A percentile compares a stretch with the other conserved stretches of the same genome.
Evolutionary conservation across 1,140 invertebrate species (phyloP).

Genomic region (Diabrotica virgifera): DNA sequence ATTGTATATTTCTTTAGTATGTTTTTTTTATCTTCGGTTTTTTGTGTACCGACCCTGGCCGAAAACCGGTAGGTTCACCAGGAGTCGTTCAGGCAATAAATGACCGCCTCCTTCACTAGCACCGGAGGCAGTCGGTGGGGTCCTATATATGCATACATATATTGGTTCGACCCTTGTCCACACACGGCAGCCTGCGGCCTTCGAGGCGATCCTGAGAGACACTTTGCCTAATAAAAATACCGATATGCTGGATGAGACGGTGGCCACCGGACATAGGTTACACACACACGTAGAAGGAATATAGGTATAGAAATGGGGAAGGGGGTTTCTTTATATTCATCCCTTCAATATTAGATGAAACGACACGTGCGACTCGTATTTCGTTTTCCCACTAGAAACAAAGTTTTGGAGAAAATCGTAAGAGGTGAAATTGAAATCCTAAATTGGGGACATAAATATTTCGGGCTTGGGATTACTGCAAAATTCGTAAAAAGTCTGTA

Average conservation of each 20-base stretch:
- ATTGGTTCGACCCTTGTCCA: constrained; percentile 18
- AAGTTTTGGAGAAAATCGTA: neutral
- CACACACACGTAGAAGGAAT: constrained; percentile 28
- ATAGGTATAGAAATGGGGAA: constrained; percentile 7
- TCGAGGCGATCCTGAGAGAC: constrained; percentile 38
- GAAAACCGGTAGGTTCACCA: constrained; percentile 17
- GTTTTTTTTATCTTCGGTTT: too few species aligned
- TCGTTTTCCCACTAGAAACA: constrained; percentile 16
- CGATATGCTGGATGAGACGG: constrained; percentile 33
- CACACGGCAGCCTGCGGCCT: constrained; percentile 33
- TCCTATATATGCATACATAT: constrained; percentile 12
- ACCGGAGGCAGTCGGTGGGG: neutral
- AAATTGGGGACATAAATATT: too few species aligned
- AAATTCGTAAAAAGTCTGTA: too few species aligned
- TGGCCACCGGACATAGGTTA: constrained; percentile 37
- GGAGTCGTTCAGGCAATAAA: constrained; percentile 15
- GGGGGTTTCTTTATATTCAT: constrained; percentile 7
- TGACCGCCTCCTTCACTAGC: constrained; percentile 7
- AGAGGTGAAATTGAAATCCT: neutral
- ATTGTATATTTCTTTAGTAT: too few species aligned
- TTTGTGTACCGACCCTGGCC: neutral
- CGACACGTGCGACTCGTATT: constrained; percentile 6
- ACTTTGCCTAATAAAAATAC: constrained; percentile 45
- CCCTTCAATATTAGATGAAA: neutral
- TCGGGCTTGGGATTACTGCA: too few species aligned